phyloP scores from a whole-genome alignment of 2,888 invertebrate species.

The Tipula vernalis region DNA sequence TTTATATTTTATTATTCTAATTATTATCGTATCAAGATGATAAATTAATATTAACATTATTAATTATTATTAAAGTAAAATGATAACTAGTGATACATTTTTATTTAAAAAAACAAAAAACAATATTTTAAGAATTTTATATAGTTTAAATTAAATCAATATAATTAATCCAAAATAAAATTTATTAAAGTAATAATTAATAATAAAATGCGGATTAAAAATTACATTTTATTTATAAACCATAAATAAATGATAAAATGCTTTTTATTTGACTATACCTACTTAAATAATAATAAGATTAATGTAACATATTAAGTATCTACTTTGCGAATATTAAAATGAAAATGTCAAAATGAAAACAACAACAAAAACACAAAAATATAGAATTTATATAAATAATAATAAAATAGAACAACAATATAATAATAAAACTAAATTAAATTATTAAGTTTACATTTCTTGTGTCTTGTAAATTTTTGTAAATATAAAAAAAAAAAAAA shows the following conservation, averaged over 20 bases:
- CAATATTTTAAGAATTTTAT: background rate
- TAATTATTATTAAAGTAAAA: background rate
- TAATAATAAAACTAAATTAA: background rate
- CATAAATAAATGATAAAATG: background rate
- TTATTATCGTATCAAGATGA: background rate
- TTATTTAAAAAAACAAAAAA: background rate
- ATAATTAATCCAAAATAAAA: background rate
- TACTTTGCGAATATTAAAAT: background rate
- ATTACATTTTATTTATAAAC: background rate
- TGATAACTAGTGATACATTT: background rate
- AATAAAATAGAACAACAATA: background rate
- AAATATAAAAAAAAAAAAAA: background rate
- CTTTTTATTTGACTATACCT: background rate
- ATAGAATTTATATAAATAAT: background rate
- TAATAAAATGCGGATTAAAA: background rate
- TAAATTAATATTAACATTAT: background rate
- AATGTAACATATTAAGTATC: background rate
- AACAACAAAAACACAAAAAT: background rate
- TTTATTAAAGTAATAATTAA: background rate
- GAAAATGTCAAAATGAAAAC: background rate
- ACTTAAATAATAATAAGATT: background rate
- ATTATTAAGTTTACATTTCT: background rate
- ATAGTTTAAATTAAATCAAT: background rate
- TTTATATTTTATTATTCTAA: background rate
- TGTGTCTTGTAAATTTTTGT: background rate